A percentile compares a stretch with the other conserved stretches of the same genome.
Conservation (phyloP, 2,113 vertebrate genomes). For the Upupa epops region DNA sequence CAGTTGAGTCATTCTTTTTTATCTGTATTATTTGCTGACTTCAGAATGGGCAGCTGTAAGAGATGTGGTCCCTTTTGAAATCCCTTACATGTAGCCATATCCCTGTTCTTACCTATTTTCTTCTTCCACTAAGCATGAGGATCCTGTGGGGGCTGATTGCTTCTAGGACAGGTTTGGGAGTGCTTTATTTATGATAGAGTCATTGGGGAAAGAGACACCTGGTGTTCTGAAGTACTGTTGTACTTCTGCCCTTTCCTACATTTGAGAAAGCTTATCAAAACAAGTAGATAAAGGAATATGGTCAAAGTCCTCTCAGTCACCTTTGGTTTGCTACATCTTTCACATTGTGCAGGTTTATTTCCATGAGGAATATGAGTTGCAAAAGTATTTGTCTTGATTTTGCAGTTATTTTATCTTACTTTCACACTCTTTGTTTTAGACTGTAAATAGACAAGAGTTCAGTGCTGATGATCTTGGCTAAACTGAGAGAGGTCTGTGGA, state of each 20-base stretch:
- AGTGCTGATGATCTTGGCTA: not conserved
- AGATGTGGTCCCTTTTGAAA: not conserved
- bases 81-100: not conserved
- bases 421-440: not conserved
- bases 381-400: not conserved
- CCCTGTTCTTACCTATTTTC: not conserved
- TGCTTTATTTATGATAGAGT: not conserved
- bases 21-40: slow-evolving; percentile 3
- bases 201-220: not conserved
- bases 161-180: not conserved
- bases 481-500: not conserved
- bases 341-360: not conserved
- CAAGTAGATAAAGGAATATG: not conserved
- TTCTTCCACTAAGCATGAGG: not conserved
- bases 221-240: not conserved
- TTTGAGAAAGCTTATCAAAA: not conserved
- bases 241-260: not conserved
- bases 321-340: not conserved
- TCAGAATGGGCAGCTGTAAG: not conserved
- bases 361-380: not conserved
- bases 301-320: not conserved
- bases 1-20: slow-evolving; percentile 37
- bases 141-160: not conserved
- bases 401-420: not conserved
- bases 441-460: not conserved